phyloP scores from a whole-genome alignment of 1,140 invertebrate genomes.

The Lanistes nyassanus region DNA sequence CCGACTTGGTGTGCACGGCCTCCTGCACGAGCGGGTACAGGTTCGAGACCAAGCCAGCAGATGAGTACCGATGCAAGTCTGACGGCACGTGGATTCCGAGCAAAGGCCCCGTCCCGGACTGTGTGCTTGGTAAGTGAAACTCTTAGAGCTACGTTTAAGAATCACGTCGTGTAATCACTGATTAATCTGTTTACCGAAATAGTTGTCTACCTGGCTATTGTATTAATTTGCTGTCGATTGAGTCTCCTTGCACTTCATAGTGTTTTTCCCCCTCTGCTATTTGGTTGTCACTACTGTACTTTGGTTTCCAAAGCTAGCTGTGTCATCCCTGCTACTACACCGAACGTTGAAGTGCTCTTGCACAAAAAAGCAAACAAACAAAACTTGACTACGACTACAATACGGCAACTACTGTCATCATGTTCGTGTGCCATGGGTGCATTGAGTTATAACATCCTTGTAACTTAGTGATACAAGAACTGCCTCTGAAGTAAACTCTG shows the following conservation, averaged over 20 bases:
- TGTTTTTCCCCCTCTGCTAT: background rate
- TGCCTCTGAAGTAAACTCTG: no score
- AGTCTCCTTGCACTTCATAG: background rate
- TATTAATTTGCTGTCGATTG: background rate
- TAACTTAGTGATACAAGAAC: no score
- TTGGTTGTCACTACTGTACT: no score
- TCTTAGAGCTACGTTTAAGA: background rate
- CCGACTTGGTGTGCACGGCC: background rate
- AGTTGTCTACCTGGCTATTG: background rate
- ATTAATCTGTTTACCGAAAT: background rate
- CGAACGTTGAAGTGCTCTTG: no score
- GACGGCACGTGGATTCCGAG: constrained; percentile 76
- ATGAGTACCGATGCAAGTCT: constrained; percentile 75
- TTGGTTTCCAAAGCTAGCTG: no score
- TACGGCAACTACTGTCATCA: no score
- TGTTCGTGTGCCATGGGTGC: no score
- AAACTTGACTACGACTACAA: no score
- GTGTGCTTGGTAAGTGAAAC: constrained; percentile 73
- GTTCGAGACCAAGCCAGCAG: constrained; percentile 73
- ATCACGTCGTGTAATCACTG: background rate
- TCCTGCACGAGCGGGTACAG: background rate
- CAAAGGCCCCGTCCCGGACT: constrained; percentile 76
- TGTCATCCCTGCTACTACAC: no score
- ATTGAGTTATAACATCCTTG: no score
- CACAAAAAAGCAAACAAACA: no score